Evolutionary conservation across 1,140 invertebrate genomes (phyloP).

Genomic region (Scaptomyza pallida): DNA sequence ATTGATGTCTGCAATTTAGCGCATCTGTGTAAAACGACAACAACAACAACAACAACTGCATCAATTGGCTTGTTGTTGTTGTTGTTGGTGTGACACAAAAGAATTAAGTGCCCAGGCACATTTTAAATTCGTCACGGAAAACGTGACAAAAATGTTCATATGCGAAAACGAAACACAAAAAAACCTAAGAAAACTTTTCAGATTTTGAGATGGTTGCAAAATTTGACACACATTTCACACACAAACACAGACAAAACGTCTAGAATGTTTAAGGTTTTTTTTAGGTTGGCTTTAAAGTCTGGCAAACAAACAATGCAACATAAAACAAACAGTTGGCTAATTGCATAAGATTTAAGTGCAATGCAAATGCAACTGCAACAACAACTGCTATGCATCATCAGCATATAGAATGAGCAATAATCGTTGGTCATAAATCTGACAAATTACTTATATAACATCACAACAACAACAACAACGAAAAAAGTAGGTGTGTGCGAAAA

Average conservation of each 20-base stretch:
- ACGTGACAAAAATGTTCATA: slow-evolving; percentile 82
- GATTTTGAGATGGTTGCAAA: slow-evolving; percentile 73
- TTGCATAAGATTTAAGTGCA: slow-evolving; percentile 74
- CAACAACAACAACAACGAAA: slow-evolving; percentile 29
- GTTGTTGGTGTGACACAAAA: slow-evolving; percentile 70
- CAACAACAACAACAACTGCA: slow-evolving; percentile 40
- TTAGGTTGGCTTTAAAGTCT: no score
- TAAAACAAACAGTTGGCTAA: slow-evolving; percentile 70
- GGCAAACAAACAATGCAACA: slow-evolving; percentile 64
- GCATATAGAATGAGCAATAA: slow-evolving; percentile 65
- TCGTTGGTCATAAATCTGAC: slow-evolving; percentile 74
- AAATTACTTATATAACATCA: slow-evolving; percentile 62
- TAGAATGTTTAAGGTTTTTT: slow-evolving; percentile 71
- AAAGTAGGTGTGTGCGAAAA: slow-evolving; percentile 76
- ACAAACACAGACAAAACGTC: slow-evolving; percentile 36
- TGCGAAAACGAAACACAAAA: slow-evolving; percentile 45
- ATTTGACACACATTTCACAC: slow-evolving; percentile 80
- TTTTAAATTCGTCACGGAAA: slow-evolving; percentile 82
- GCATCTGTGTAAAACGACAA: slow-evolving; percentile 75
- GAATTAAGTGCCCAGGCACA: slow-evolving; percentile 81
- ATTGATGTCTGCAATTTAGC: slow-evolving; percentile 82
- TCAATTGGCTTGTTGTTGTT: slow-evolving; percentile 21
- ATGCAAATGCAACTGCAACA: slow-evolving; percentile 12
- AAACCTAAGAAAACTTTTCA: slow-evolving; percentile 30
- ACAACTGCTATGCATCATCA: slow-evolving; percentile 24